Conservation (phyloP, 1,140 invertebrate genomes). For the Drosophila sucinea region DNA sequence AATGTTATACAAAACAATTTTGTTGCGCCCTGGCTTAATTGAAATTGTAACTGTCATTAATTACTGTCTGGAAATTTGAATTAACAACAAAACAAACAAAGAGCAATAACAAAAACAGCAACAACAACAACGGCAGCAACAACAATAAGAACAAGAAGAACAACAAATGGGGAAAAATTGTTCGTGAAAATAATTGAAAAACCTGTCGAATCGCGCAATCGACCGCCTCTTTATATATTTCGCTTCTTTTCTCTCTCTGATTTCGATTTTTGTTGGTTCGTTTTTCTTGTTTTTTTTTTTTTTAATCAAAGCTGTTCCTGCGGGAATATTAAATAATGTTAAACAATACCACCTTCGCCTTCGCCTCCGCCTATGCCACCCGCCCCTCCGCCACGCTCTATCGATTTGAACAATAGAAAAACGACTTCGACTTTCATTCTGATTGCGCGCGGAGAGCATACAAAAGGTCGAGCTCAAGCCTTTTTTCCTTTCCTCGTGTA, state of each 20-base stretch:
- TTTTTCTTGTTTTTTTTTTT: constrained; percentile 35
- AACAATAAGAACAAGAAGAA: constrained; percentile 35
- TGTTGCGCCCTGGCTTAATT: constrained; percentile 64
- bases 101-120: constrained; percentile 25
- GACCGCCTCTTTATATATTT: constrained; percentile 23
- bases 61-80: constrained; percentile 82
- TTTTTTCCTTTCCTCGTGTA: constrained; percentile 36
- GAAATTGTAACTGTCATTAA: constrained; percentile 83
- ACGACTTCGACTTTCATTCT: constrained; percentile 43
- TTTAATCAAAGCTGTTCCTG: constrained; percentile 71
- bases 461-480: constrained; percentile 77
- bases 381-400: not conserved
- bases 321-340: constrained; percentile 79
- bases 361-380: not conserved
- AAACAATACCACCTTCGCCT: constrained; percentile 53
- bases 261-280: constrained; percentile 16
- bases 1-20: constrained; percentile 71
- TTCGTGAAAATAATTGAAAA: constrained; percentile 72
- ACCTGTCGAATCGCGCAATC: constrained; percentile 74
- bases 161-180: constrained; percentile 41
- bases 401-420: constrained; percentile 50
- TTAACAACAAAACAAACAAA: constrained; percentile 64
- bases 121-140: constrained; percentile 41
- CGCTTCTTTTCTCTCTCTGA: constrained; percentile 47
- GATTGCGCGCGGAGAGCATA: constrained; percentile 37